Conservation (phyloP, 2,797 vertebrate species). For the Danio aesculapii region DNA sequence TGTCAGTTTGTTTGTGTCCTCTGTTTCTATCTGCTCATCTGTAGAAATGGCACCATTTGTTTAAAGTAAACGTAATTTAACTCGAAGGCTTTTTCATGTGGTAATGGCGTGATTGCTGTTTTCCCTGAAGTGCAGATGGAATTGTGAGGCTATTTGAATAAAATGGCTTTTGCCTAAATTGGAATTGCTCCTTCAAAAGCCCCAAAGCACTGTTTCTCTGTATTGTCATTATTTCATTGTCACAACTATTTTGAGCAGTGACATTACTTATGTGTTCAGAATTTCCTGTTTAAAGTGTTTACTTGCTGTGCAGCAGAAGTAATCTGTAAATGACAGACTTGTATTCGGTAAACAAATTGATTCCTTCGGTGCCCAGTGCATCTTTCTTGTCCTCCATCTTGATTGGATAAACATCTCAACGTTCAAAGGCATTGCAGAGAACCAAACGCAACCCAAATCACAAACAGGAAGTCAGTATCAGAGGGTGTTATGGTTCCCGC, state of each 20-base stretch:
- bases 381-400: conserved; percentile 23
- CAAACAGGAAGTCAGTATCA: conserved; percentile 82
- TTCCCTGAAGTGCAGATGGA: conserved; percentile 55
- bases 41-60: conserved; percentile 5
- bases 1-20: conserved; percentile 19
- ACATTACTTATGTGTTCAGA: conserved; percentile 60
- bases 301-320: conserved; percentile 67
- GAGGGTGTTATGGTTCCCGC: conserved; percentile 62
- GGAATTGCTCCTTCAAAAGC: background rate
- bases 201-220: background rate
- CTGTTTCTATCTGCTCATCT: background rate
- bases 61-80: conserved; percentile 46
- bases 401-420: conserved; percentile 66
- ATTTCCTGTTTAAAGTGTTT: conserved; percentile 76
- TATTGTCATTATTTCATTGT: background rate
- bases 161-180: conserved; percentile 39
- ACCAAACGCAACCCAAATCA: conserved; percentile 68
- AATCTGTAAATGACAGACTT: conserved; percentile 57
- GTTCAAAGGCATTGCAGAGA: conserved; percentile 70
- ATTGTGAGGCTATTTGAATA: conserved; percentile 48
- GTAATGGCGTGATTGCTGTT: conserved; percentile 22
- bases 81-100: conserved; percentile 28
- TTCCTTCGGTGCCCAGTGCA: conserved; percentile 65
- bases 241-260: conserved; percentile 34
- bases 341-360: conserved; percentile 67